A percentile compares a stretch with the other conserved stretches of the same genome.
phyloP scores from a whole-genome alignment of 1,140 invertebrate species.

The Drusus annulatus region DNA sequence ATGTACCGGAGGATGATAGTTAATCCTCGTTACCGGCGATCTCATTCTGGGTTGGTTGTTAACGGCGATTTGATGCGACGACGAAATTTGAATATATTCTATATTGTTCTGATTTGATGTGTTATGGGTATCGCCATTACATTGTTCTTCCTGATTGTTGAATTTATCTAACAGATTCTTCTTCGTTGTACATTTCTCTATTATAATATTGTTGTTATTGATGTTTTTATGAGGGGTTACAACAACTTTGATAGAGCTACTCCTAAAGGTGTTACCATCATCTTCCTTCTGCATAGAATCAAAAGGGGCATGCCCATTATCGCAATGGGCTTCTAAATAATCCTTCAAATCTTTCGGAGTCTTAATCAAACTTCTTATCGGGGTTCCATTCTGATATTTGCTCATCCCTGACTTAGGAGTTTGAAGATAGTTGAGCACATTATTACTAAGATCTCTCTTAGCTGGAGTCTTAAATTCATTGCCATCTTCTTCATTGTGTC shows the following conservation, averaged over 20 bases:
- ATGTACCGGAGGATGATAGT: conserved; percentile 49
- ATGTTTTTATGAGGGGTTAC: conserved; percentile 54
- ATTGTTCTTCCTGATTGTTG: conserved; percentile 33
- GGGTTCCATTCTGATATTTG: conserved; percentile 53
- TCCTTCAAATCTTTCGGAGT: conserved; percentile 71
- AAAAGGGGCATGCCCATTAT: conserved; percentile 65
- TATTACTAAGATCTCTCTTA: conserved; percentile 48
- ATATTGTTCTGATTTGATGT: conserved; percentile 60
- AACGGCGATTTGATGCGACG: conserved; percentile 69
- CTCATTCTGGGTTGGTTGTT: conserved; percentile 70
- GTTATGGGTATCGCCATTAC: conserved; percentile 3
- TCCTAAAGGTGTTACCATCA: conserved; percentile 5
- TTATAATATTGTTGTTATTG: conserved; percentile 48
- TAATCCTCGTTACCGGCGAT: conserved; percentile 67
- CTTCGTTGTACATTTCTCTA: conserved; percentile 55
- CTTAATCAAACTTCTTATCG: conserved; percentile 70
- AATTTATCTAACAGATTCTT: conserved; percentile 51
- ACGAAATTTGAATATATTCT: conserved; percentile 68
- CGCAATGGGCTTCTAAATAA: conserved; percentile 68
- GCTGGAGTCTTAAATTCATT: conserved; percentile 35
- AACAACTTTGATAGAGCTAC: conserved; percentile 45
- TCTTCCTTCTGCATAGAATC: conserved; percentile 62
- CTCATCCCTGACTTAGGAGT: conserved; percentile 42
- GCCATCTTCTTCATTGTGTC: conserved; percentile 25
- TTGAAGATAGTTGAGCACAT: conserved; percentile 49